Percentiles rank a stretch among this genome's conserved stretches.
Evolutionary conservation across 2,113 vertebrate species (phyloP).

Genomic region (Onychorhynchus coronatus): DNA sequence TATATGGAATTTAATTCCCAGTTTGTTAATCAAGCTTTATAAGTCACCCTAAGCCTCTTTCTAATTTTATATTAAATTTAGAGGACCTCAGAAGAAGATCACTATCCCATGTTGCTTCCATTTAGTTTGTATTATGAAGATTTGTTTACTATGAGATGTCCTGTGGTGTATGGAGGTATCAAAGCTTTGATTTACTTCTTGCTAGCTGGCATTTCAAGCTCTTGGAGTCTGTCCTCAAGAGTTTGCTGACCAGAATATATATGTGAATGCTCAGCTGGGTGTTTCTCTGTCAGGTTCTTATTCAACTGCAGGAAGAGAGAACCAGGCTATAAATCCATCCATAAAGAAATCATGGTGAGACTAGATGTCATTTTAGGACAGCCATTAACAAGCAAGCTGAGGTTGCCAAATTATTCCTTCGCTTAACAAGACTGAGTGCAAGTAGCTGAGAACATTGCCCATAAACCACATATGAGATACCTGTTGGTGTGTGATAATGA

Average conservation of each 20-base stretch:
- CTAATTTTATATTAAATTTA: background rate
- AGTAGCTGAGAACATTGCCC: background rate
- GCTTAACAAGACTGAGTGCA: background rate
- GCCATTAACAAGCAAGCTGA: background rate
- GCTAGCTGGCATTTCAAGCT: background rate
- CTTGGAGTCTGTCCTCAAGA: background rate
- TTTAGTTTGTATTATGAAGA: background rate
- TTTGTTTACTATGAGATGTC: background rate
- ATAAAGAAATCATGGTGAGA: background rate
- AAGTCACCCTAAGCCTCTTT: background rate
- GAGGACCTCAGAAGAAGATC: background rate
- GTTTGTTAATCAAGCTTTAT: background rate
- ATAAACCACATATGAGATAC: background rate
- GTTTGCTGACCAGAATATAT: background rate
- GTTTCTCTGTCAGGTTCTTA: background rate
- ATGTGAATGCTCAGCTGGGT: background rate
- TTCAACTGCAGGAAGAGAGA: background rate
- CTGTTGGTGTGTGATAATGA: background rate
- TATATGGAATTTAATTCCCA: background rate
- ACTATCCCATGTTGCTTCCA: background rate
- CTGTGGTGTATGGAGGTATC: background rate
- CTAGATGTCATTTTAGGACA: background rate
- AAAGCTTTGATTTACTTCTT: background rate
- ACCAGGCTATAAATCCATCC: background rate
- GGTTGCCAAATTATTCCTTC: background rate